These are phyloP conservation scores for Ancistrus triradiatus DNA, from an alignment of 2,113 vertebrate species.

Conservation along the genomic window DNA sequence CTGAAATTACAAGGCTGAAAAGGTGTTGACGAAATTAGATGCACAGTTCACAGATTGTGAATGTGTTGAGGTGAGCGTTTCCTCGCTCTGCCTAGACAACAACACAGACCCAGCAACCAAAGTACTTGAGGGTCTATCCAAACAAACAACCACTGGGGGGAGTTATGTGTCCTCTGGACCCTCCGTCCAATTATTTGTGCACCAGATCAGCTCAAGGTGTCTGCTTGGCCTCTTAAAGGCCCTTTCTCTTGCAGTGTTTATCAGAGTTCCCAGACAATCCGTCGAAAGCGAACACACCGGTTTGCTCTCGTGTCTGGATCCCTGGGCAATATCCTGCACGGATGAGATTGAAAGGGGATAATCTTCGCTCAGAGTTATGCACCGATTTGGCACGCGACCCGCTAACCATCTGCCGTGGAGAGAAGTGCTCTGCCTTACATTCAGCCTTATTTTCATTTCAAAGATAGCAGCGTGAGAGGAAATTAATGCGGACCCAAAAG, in stretches of 20 bases:
- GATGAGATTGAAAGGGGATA: slow-evolving; percentile 54
- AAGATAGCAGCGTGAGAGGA: slow-evolving; percentile 41
- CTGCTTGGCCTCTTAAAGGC: not conserved
- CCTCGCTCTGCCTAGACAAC: no score
- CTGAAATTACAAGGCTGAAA: no score
- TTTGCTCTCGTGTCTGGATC: slow-evolving; percentile 42
- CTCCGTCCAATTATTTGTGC: not conserved
- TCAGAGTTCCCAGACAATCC: slow-evolving; percentile 35
- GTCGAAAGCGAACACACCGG: slow-evolving; percentile 28
- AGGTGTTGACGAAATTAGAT: no score
- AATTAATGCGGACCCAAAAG: slow-evolving; percentile 40
- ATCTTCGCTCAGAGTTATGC: slow-evolving; percentile 37
- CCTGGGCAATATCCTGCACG: slow-evolving; percentile 52
- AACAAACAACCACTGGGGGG: no score
- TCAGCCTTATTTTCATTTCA: slow-evolving; percentile 39
- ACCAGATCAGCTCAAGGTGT: slow-evolving; percentile 10
- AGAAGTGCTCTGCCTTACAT: slow-evolving; percentile 27
- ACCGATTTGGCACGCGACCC: slow-evolving; percentile 35
- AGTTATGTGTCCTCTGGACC: slow-evolving; percentile 9
- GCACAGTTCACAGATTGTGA: no score
- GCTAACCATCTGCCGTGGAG: slow-evolving; percentile 55
- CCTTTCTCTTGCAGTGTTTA: slow-evolving; percentile 7
- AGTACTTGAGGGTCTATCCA: no score
- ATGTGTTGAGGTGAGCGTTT: no score
- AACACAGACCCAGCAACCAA: no score